These are phyloP conservation scores for Chelidonichthys spinosus DNA, from an alignment of 2,797 vertebrate genomes.

Conservation along the genomic window DNA sequence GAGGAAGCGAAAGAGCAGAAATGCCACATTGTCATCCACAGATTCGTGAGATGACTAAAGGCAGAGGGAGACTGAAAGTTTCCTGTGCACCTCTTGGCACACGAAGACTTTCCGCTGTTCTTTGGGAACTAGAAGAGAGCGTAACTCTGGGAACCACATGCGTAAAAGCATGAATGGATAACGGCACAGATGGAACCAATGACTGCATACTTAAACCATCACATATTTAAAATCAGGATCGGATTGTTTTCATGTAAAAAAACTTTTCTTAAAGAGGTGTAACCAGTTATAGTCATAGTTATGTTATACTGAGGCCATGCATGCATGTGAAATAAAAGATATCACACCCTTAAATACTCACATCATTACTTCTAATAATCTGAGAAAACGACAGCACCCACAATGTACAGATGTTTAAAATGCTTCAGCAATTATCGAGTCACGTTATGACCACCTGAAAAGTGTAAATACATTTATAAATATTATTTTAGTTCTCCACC, in stretches of 20 bases:
- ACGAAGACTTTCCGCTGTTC: conserved; percentile 12
- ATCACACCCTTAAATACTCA: background rate
- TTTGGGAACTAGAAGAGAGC: conserved; percentile 10
- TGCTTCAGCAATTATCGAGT: background rate
- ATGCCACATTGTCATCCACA: background rate
- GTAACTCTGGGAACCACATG: conserved; percentile 2
- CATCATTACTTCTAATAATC: background rate
- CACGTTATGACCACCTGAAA: background rate
- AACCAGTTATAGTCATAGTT: background rate
- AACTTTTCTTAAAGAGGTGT: background rate
- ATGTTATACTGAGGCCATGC: background rate
- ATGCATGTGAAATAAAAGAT: background rate
- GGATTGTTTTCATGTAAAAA: background rate
- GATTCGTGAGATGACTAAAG: conserved; percentile 2
- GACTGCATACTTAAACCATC: background rate
- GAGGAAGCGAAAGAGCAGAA: conserved; percentile 21
- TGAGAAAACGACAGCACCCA: background rate
- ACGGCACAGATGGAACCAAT: background rate
- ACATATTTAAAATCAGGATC: background rate
- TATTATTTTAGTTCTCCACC: background rate
- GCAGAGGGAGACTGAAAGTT: background rate
- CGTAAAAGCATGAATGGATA: background rate
- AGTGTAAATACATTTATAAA: background rate
- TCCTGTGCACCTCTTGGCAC: background rate
- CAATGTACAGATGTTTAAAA: background rate